Conservation (phyloP, 2,797 vertebrate genomes). For the Muscicapa comitata region DNA sequence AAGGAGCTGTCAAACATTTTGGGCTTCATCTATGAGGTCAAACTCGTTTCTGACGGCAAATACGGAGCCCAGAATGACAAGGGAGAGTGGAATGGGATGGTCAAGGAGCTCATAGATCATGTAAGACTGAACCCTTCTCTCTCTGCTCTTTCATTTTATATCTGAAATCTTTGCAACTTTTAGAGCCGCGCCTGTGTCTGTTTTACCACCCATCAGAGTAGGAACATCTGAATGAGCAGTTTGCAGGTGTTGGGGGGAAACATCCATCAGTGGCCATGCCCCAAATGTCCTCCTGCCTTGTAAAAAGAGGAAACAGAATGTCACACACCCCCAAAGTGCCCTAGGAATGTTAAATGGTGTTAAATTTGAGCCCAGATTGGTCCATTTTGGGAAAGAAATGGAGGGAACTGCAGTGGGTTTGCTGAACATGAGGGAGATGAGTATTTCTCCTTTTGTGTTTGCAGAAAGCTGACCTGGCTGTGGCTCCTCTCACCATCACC, state of each 20-base stretch:
- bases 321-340: background rate
- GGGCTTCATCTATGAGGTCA: conserved; percentile 96
- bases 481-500: conserved; percentile 96
- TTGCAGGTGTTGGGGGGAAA: background rate
- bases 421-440: background rate
- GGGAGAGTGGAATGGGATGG: conserved; percentile 99
- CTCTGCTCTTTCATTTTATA: background rate
- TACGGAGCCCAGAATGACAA: conserved; percentile 98
- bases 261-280: background rate
- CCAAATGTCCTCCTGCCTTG: background rate
- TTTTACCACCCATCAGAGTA: background rate
- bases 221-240: accelerated
- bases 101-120: conserved; percentile 97
- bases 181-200: background rate
- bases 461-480: conserved; percentile 95
- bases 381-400: background rate
- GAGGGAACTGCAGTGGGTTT: background rate
- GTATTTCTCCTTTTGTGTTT: conserved; percentile 21
- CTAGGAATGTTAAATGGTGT: background rate
- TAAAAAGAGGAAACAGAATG: background rate
- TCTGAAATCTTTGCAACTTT: background rate
- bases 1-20: conserved; percentile 96
- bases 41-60: conserved; percentile 94
- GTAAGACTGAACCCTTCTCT: conserved; percentile 76
- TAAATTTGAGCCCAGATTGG: background rate